Evolutionary conservation across 2,888 invertebrate genomes (phyloP), one percentile per base, ranked within the genome.

Genomic region (Chesias legatella): DNA sequence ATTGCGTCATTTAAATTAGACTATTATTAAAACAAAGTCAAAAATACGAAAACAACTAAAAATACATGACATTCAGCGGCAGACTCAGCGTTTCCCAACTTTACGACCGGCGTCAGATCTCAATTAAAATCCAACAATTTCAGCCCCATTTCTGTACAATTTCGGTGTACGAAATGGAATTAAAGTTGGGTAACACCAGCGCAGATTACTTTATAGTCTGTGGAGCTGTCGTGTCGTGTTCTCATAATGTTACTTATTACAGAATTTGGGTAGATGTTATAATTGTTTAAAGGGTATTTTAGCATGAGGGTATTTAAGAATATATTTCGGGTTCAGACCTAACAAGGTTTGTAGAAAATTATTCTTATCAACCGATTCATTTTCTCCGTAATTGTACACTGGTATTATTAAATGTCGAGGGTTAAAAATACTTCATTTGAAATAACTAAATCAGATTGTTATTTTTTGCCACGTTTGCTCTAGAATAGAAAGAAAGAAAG

Each of bases 111-210:
- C 34, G 46, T 32, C 65, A 57, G 53, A 73, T 77, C 75, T 78
- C 79, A 75, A 84, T 84, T 86, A 81, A 82, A 83, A 75, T 73
- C 68, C 67, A 60, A 67, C 73, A 72, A 76, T 82, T 83, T 77
- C 66, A 69, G 62, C 65, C 35, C 35, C 40, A 45, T 37, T 40
- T 41, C 36, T 33, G 36, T 41, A 40, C 45, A 45, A 45, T 45
- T 45, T 67, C 65, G 64, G 56, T 33, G 64, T 58, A 58, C 65
- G 56, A 69, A 73, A 73, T 73, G 70, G 69, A 81, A 78, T 81
- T 82, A 78, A 88, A 85, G 79, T 81, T 76, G 73, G 73, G 73
- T 73, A 65, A 73, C 62, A 60, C 56, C 50, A 62, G 35, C 35
- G 33, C 17, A 40, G 39, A 45, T 45, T 45, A 36, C 33, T 44